Conservation (phyloP, 2,797 vertebrate genomes). For the Mus minutoides region DNA sequence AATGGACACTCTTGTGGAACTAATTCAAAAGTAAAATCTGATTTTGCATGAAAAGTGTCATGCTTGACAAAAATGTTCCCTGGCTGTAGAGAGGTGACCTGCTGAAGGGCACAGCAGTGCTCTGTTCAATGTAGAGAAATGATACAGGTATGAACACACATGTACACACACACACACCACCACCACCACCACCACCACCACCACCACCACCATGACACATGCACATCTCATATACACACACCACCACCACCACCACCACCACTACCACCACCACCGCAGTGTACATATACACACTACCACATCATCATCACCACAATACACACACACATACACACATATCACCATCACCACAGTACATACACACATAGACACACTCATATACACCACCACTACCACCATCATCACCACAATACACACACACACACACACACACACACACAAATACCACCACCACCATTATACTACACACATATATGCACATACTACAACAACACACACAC, state of each 20-base stretch:
- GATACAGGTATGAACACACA: neutral
- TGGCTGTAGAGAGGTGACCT: neutral
- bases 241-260: neutral
- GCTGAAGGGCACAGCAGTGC: neutral
- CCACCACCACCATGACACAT: neutral
- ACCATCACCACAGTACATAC: too few relatives aligned
- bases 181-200: too few relatives aligned
- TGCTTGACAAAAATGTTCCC: neutral
- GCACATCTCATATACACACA: neutral
- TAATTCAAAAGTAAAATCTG: conserved; percentile 42
- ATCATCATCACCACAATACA: neutral
- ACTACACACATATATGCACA: too few relatives aligned
- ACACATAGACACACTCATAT: too few relatives aligned
- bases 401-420: too few relatives aligned
- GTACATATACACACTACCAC: neutral
- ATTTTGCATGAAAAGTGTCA: conserved; percentile 45
- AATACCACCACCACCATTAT: too few relatives aligned
- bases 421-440: too few relatives aligned
- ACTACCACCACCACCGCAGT: too few relatives aligned
- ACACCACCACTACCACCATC: too few relatives aligned
- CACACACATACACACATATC: neutral
- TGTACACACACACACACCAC: neutral
- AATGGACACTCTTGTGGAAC: neutral
- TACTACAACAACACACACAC: too few relatives aligned
- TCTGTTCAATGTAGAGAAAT: neutral